A percentile compares a stretch with the other conserved stretches of the same genome.
phyloP scores from a whole-genome alignment of 1,140 invertebrate genomes.

The Pseudomyrmex gracilis region DNA sequence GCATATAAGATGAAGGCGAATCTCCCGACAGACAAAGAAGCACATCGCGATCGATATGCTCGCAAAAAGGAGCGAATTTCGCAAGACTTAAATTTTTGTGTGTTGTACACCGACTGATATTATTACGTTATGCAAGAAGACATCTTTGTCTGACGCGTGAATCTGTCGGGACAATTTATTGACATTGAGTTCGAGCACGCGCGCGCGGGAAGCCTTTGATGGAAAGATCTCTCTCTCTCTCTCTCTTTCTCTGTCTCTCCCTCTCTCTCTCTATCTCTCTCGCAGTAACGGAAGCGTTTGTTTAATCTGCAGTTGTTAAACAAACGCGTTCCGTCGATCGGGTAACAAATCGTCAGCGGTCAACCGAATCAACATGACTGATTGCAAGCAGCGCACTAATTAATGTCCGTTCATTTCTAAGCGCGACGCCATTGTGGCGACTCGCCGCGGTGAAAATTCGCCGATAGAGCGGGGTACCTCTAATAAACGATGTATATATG shows the following conservation, averaged over 20 bases:
- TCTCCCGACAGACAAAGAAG: not conserved
- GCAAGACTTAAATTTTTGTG: not conserved
- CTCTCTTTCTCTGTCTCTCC: too few relatives aligned
- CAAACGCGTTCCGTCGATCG: conserved; percentile 17
- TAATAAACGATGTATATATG: conserved; percentile 14
- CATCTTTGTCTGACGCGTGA: not conserved
- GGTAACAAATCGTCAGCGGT: conserved; percentile 37
- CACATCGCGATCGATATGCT: not conserved
- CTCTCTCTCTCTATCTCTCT: too few relatives aligned
- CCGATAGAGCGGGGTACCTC: not conserved
- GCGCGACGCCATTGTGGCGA: not conserved
- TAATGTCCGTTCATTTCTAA: conserved; percentile 44
- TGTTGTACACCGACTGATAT: too few relatives aligned
- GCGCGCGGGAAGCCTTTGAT: not conserved
- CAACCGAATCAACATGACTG: conserved; percentile 38
- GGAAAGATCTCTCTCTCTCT: not conserved
- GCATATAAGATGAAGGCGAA: conserved; percentile 4
- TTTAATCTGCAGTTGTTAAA: conserved; percentile 35
- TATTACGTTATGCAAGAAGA: not conserved
- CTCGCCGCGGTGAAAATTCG: not conserved
- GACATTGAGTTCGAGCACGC: not conserved
- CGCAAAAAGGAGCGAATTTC: not conserved
- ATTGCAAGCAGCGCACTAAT: conserved; percentile 48
- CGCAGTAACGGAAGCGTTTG: conserved; percentile 9
- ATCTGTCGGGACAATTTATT: not conserved